Evolutionary conservation across 2,113 vertebrate genomes (phyloP), one percentile per base, ranked within the genome.

Genomic region (Calyptommatus sinebrachiatus): DNA sequence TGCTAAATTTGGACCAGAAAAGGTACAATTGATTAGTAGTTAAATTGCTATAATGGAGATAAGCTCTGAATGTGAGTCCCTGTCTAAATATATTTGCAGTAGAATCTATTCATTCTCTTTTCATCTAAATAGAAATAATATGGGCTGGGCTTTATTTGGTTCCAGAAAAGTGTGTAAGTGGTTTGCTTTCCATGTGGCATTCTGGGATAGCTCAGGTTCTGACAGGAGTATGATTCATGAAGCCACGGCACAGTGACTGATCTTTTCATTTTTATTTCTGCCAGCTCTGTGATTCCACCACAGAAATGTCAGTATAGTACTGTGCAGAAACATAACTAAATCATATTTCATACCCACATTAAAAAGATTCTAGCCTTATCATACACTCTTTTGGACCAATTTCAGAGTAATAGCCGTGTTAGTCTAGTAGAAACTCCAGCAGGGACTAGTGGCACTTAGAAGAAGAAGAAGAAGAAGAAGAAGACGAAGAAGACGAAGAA

Each of bases 11-110:
- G 53, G 53, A 57, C 53, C 16, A 18, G 53, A 57, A 57, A 11
- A 14, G 16, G 2, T 57, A 18, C 14, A 16, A 4, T 14, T 18
- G 53, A 57, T 18, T 18, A 57, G 53, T 18, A 57, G 53, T 57
- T 18, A 57, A 57, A 57, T 18, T 16, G 14, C 53, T 57, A 12
- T 18, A 57, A 57, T 12, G 14, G 53, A 57, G 12, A 18, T 57
- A 57, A 57, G 53, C 18, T 65, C 12, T 78, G 46, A 68, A 76
- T 77, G 24, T 31, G 10, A 85, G 83, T 24, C n/a, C 57, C 71
- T 76, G 81, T 74, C 26, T 81, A 83, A 41, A 77, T 88, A 69
- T 89, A 87, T 86, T 84, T 88, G 60, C 24, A 31, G 2, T 66
- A 68, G 57, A 20, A 50, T 79, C 14, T 87, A 53, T 86, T 8